Base-by-base conservation (phyloP, 2,797 vertebrate species). In the Bradypodion ventrale region DNA sequence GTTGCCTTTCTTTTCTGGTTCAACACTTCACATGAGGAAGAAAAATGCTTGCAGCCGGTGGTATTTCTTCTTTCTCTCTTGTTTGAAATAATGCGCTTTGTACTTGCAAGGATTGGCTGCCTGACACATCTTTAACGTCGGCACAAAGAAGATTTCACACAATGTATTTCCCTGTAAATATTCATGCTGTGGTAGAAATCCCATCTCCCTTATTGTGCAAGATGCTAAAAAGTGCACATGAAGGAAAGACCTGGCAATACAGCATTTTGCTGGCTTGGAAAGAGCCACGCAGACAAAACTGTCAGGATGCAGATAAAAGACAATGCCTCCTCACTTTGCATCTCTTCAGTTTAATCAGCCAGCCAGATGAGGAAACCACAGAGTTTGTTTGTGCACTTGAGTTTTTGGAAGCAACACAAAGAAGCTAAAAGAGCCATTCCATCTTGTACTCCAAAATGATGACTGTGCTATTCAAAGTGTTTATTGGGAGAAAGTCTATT, bases 161-260 rank as follows among this genome's bases (percentile, higher is more conserved):
- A 89, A 83, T 76, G 84, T 74, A 84, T 84, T 84, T 86, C 78
- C 80, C n/a, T 74, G 6, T 13, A 75, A 78, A 84, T 90, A 92
- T 80, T 91, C 84, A 84, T 87, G 49, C 25, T 35, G 62, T 27
- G 59, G 52, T 88, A 87, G 89, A 93, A 94, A 91, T 1, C 16
- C 21, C 59, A 85, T 82, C 35, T 84, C 52, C 68, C 89, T 81
- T 87, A 82, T 85, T 89, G 60, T 73, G 87, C 89, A 82, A 92
- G 92, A 91, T 40, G 63, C 68, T 83, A 78, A 88, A 82, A 82
- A 90, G 5, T 87, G 66, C 80, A 90, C 90, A 88, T 86, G 29
- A 40, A 68, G 80, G 78, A 44, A 19, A 90, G 82, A 70, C 3
- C 80, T 82, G 75, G 86, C 90, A 89, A 92, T 75, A 87, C 85